Evolutionary conservation across 2,113 vertebrate genomes (phyloP).

Genomic region (Periophthalmus modestus): DNA sequence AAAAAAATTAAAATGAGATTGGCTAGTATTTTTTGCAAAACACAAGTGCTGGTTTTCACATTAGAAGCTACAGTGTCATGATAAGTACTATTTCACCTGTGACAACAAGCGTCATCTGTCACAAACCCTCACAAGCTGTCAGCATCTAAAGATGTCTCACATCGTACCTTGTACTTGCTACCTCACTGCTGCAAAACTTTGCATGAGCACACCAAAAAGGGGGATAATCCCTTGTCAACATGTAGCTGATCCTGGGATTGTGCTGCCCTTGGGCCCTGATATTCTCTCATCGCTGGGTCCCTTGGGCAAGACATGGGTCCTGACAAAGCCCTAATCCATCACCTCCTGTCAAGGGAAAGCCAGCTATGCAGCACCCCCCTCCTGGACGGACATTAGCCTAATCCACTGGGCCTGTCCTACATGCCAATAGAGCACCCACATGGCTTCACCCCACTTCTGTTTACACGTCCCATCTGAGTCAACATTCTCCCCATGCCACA

Average conservation of each 20-base stretch:
- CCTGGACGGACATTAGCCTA: conserved; percentile 81
- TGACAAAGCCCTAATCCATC: conserved; percentile 81
- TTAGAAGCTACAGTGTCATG: background rate
- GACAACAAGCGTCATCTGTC: conserved; percentile 16
- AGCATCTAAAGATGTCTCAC: conserved; percentile 7
- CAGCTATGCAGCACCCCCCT: conserved; percentile 63
- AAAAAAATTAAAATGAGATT: background rate
- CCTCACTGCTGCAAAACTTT: conserved; percentile 47
- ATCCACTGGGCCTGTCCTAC: conserved; percentile 77
- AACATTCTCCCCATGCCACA: conserved; percentile 72
- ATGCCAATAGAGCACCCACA: conserved; percentile 76
- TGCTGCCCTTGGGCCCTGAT: conserved; percentile 64
- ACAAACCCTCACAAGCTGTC: conserved; percentile 6
- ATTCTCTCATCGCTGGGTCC: conserved; percentile 60
- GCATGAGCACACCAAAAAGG: conserved; percentile 76
- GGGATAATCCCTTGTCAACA: conserved; percentile 82
- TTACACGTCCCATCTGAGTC: conserved; percentile 84
- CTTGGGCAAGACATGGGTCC: conserved; percentile 66
- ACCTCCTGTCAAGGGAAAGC: conserved; percentile 78
- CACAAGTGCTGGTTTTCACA: background rate
- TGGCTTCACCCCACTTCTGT: conserved; percentile 71
- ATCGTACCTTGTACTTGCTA: conserved; percentile 27
- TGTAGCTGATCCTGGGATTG: conserved; percentile 75
- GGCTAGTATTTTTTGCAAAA: background rate
- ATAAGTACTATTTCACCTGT: conserved; percentile 12